phyloP scores from a whole-genome alignment of 2,888 invertebrate genomes.

The Drosophila fungiperda region DNA sequence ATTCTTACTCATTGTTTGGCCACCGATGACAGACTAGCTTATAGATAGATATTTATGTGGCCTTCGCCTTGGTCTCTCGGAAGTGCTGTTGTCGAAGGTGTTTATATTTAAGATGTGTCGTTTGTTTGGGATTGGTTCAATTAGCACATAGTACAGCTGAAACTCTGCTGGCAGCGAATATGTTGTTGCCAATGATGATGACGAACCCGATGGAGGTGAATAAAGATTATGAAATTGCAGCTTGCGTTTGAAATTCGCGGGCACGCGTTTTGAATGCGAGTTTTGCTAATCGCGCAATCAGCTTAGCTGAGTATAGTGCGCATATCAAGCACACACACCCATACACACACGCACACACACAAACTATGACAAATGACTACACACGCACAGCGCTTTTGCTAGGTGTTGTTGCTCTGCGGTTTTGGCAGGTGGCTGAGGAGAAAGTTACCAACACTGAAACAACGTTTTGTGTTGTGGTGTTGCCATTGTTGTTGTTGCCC shows the following conservation, averaged over 20 bases:
- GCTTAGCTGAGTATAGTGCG: constrained; percentile 39
- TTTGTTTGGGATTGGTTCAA: constrained; percentile 11
- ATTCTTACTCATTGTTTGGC: constrained; percentile 17
- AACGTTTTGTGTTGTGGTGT: constrained; percentile 64
- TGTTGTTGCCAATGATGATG: constrained; percentile 27
- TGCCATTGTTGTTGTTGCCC: constrained; percentile 44
- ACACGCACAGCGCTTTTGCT: constrained; percentile 30
- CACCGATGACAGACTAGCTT: not conserved
- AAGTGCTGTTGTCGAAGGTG: constrained; percentile 23
- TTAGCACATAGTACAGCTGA: constrained; percentile 23
- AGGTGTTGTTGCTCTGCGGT: constrained; percentile 50
- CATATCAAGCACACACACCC: constrained; percentile 52
- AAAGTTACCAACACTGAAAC: constrained; percentile 78
- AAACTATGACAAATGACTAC: constrained; percentile 41
- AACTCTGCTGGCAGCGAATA: constrained; percentile 26
- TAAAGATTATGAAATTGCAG: constrained; percentile 70
- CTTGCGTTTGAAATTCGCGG: constrained; percentile 59
- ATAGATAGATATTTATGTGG: not conserved
- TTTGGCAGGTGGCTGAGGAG: constrained; percentile 77
- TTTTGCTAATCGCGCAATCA: constrained; percentile 74
- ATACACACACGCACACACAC: not conserved
- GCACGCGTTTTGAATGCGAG: constrained; percentile 77
- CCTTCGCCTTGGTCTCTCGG: constrained; percentile 48
- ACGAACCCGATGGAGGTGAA: constrained; percentile 26
- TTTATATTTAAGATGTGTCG: constrained; percentile 13